Evolutionary conservation across 2,888 invertebrate genomes (phyloP).

Genomic region (Tetragonisca angustula): DNA sequence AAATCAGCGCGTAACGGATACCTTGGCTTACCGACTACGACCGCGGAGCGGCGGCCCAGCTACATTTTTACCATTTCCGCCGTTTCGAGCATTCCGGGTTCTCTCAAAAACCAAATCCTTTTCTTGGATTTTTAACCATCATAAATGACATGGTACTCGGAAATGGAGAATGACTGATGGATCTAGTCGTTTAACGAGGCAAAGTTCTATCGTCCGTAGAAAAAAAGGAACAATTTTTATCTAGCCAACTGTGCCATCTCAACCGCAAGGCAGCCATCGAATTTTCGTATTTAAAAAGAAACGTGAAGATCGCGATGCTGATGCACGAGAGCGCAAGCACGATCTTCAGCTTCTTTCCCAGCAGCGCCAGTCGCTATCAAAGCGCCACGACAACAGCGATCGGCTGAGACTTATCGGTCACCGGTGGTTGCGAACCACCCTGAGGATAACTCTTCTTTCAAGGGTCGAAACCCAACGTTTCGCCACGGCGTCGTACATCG

Average conservation of each 20-base stretch:
- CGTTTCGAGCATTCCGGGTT: constrained; percentile 6
- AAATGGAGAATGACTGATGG: background rate
- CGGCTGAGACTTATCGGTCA: constrained; percentile 59
- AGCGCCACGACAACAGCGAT: constrained; percentile 42
- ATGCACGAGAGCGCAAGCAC: background rate
- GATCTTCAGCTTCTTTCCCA: constrained; percentile 10
- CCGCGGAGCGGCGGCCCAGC: background rate
- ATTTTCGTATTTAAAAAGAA: constrained; percentile 20
- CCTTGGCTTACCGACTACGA: constrained; percentile 61
- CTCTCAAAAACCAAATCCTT: constrained; percentile 2
- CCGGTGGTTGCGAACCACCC: constrained; percentile 23
- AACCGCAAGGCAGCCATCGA: background rate
- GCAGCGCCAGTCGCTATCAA: constrained; percentile 33
- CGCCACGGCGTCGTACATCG: constrained; percentile 40
- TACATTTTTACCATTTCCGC: constrained; percentile 10
- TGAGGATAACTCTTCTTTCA: constrained; percentile 48
- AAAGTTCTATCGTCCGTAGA: background rate
- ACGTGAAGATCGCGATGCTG: background rate
- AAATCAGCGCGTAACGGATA: constrained; percentile 64
- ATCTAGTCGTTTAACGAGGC: background rate
- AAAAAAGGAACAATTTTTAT: background rate
- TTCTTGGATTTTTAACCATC: background rate
- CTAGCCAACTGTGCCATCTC: background rate
- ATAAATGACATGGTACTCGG: background rate
- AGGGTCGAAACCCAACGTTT: constrained; percentile 21